phyloP scores from a whole-genome alignment of 2,797 vertebrate genomes.

The Clarias laeviceps region DNA sequence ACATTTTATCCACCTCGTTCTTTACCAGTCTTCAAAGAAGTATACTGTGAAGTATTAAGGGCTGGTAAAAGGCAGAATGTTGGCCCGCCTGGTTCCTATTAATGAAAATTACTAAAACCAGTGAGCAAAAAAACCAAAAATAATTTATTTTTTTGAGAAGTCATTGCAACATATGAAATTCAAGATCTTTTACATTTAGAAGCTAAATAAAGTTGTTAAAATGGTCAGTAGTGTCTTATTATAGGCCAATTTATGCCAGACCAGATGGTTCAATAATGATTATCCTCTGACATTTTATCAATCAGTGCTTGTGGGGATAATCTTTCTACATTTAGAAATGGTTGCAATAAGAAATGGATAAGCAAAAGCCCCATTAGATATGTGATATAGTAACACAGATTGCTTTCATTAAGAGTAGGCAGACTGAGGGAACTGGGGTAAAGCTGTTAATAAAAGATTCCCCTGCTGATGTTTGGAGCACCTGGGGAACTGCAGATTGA shows the following conservation, averaged over 20 bases:
- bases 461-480: constrained; percentile 39
- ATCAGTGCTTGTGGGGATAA: neutral
- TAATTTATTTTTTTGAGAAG: neutral
- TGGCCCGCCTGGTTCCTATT: neutral
- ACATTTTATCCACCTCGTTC: neutral
- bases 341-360: constrained; percentile 8
- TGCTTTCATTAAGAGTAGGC: constrained; percentile 14
- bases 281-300: neutral
- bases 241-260: neutral
- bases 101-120: too few relatives aligned
- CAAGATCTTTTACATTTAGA: neutral
- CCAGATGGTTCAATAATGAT: neutral
- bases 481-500: constrained; percentile 52
- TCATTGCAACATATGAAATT: neutral
- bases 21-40: neutral
- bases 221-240: neutral
- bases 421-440: neutral
- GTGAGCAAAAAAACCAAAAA: too few relatives aligned
- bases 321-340: neutral
- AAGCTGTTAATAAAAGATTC: constrained; percentile 45
- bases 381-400: constrained; percentile 7
- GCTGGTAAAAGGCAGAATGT: neutral
- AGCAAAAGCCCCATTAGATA: neutral
- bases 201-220: neutral
- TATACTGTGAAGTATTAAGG: neutral